phyloP scores from a whole-genome alignment of 2,113 vertebrate species.

The Pithys albifrons region DNA sequence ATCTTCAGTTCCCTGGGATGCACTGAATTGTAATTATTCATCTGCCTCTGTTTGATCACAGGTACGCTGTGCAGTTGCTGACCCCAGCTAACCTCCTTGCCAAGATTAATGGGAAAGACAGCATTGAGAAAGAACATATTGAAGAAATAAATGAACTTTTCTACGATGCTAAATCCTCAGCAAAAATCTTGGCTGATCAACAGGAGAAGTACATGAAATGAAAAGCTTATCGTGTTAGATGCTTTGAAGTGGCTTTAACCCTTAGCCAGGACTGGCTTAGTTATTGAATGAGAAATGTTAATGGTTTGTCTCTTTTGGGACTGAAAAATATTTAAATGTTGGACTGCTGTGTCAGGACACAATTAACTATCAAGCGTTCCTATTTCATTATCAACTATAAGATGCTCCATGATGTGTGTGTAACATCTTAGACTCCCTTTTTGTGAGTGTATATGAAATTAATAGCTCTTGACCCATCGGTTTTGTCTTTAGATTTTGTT shows the following conservation, averaged over 20 bases:
- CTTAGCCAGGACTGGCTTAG: slow-evolving; percentile 1
- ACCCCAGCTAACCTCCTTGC: slow-evolving; percentile 92
- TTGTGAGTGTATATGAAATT: not conserved
- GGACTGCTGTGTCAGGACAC: slow-evolving; percentile 36
- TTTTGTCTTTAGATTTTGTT: slow-evolving; percentile 15
- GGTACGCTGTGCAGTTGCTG: slow-evolving; percentile 93
- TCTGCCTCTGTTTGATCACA: slow-evolving; percentile 48
- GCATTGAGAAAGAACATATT: slow-evolving; percentile 93
- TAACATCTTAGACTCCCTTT: not conserved
- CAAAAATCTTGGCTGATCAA: slow-evolving; percentile 96
- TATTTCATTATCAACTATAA: not conserved
- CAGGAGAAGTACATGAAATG: slow-evolving; percentile 98
- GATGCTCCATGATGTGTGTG: not conserved
- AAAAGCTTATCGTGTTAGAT: not conserved
- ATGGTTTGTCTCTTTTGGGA: slow-evolving; percentile 48
- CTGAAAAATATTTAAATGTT: slow-evolving; percentile 48
- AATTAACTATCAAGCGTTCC: not conserved
- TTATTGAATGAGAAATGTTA: slow-evolving; percentile 18
- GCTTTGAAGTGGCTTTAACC: slow-evolving; percentile 42
- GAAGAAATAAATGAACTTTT: slow-evolving; percentile 98
- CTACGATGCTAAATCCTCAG: slow-evolving; percentile 97
- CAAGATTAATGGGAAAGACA: slow-evolving; percentile 93
- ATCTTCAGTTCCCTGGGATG: not conserved
- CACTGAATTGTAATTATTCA: not conserved
- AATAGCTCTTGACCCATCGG: not conserved